Base-by-base conservation (phyloP, 92 coral and sea anemone species). In the Parazoanthus atlanticus region DNA sequence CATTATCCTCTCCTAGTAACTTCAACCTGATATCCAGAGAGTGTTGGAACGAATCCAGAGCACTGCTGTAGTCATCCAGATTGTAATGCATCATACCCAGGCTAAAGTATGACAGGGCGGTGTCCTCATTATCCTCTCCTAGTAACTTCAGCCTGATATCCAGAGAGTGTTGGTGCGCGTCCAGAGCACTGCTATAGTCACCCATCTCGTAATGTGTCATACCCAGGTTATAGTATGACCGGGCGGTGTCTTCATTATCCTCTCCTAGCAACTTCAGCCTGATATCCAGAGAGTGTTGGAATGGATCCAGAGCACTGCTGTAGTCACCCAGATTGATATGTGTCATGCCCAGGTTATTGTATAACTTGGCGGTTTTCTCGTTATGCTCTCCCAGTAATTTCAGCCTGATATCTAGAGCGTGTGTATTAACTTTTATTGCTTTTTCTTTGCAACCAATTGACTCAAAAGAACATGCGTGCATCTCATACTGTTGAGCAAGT, bases 331-430 rank as follows among this genome's bases (percentile, higher is more conserved):
- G 30, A 16, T n/a, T 25, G 40, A 8, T 25, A 5, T 77, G 21
- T 36, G 58, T n/a, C 17, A 21, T 0, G 29, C 92, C 92, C 29
- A 85, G 76, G 5, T 77, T 64, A 26, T 77, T 32, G 34, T 90
- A 85, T 58, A 85, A 76, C 33, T 32, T 31, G 30, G 89, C 92
- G 19, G 92, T 85, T 23, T 76, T 54, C 64, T 25, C n/a, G 32
- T 78, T 81, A 10, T 38, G 8, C 32, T 85, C 69, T 26, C 92
- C 92, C 5, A 65, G 34, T 23, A 66, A 21, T 46, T 85, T 58
- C 29, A 90, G 6, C 29, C 89, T 78, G 21, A 90, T 78, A 10
- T 78, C n/a, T 2, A 85, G 92, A 25, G 89, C 92, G 9, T 58
- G 8, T 31, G 26, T 25, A 65, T 76, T 76, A 29, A 73, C 31